These are phyloP conservation scores for Bos indicus DNA, from an alignment of 2,113 vertebrate genomes.

Conservation along the genomic window DNA sequence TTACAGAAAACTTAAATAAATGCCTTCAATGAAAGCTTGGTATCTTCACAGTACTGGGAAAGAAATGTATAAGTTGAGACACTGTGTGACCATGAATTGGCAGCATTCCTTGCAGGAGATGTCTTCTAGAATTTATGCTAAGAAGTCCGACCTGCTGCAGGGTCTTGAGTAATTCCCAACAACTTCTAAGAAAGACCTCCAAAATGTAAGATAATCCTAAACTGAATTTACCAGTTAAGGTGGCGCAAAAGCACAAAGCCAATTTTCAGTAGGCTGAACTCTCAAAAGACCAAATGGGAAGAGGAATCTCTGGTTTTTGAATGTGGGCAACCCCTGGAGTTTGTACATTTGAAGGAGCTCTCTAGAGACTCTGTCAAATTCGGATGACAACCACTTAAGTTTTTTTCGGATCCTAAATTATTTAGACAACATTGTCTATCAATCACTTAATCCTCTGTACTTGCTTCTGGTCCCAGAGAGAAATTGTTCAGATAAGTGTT, in stretches of 20 bases:
- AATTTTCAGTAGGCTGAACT: not conserved
- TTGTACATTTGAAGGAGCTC: not conserved
- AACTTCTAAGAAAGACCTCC: not conserved
- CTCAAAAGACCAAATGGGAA: not conserved
- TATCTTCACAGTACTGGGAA: not conserved
- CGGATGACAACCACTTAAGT: not conserved
- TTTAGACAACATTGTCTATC: not conserved
- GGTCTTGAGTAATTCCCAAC: not conserved
- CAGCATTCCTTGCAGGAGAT: not conserved
- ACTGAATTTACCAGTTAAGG: not conserved
- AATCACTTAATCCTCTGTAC: not conserved
- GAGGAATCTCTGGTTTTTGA: not conserved
- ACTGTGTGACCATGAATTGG: not conserved
- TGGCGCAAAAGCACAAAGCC: not conserved
- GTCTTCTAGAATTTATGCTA: not conserved
- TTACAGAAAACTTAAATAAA: not conserved
- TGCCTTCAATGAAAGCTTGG: not conserved
- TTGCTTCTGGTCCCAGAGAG: not conserved
- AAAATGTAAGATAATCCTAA: not conserved
- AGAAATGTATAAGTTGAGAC: not conserved
- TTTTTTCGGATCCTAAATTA: not conserved
- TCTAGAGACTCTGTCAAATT: not conserved
- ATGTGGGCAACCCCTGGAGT: fast-evolving
- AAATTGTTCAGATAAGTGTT: not conserved
- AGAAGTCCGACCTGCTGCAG: not conserved